Conservation (phyloP, 1,140 invertebrate species). For the Papilio dardanus region DNA sequence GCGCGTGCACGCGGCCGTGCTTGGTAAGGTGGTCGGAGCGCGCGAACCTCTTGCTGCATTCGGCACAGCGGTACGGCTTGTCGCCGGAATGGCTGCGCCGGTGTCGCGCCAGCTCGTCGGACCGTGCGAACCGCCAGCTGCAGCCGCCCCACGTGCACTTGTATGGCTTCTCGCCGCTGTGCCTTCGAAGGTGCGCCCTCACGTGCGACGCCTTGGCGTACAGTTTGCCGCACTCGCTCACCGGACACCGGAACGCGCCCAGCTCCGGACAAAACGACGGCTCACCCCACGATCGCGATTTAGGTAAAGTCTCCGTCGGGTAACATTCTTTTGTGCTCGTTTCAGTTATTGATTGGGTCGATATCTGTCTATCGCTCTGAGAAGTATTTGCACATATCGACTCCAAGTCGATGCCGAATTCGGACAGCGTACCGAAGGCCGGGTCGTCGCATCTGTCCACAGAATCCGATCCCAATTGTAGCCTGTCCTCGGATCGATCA, state of each 20-base stretch:
- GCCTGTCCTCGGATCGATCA: constrained; percentile 59
- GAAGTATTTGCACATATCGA: constrained; percentile 52
- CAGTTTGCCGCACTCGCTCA: constrained; percentile 85
- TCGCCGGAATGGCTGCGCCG: constrained; percentile 90
- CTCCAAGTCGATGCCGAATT: constrained; percentile 55
- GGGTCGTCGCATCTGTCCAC: constrained; percentile 50
- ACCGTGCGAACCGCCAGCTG: constrained; percentile 97
- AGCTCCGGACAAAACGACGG: constrained; percentile 68
- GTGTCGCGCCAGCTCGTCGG: constrained; percentile 95
- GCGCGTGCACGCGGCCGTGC: constrained; percentile 91
- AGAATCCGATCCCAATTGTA: constrained; percentile 51
- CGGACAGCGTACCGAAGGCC: constrained; percentile 48
- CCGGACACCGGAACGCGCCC: constrained; percentile 84
- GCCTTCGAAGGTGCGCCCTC: constrained; percentile 95
- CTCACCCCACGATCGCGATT: constrained; percentile 64
- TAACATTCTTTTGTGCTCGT: constrained; percentile 45
- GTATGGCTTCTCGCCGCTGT: constrained; percentile 97
- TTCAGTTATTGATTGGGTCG: constrained; percentile 36
- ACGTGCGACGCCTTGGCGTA: constrained; percentile 97
- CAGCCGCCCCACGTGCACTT: constrained; percentile 98
- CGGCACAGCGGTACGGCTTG: constrained; percentile 92
- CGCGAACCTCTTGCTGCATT: constrained; percentile 93
- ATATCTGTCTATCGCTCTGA: constrained; percentile 45
- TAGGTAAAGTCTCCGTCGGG: constrained; percentile 46
- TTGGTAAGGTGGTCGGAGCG: constrained; percentile 95